Evolutionary conservation across 2,888 invertebrate genomes (phyloP).

Genomic region (Aromia moschata): DNA sequence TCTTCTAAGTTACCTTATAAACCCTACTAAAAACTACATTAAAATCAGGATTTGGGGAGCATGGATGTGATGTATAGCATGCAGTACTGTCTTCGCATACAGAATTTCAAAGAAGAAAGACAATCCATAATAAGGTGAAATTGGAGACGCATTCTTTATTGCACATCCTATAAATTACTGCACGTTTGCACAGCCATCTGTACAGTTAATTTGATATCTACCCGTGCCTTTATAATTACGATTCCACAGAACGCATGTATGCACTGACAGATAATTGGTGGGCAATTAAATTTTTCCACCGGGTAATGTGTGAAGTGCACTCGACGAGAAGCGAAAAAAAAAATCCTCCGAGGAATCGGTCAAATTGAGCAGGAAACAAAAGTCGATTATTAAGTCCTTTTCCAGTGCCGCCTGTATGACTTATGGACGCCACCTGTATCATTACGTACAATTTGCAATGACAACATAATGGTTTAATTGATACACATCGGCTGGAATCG

Average conservation of each 20-base stretch:
- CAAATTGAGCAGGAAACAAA: constrained; percentile 43
- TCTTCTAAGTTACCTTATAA: too few relatives aligned
- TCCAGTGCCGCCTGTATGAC: constrained; percentile 32
- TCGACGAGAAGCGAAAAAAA: not conserved
- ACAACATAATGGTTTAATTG: constrained; percentile 61
- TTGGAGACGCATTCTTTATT: too few relatives aligned
- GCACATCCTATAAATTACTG: too few relatives aligned
- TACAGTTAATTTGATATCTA: too few relatives aligned
- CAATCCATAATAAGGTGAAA: too few relatives aligned
- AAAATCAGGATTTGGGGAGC: too few relatives aligned
- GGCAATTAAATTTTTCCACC: constrained; percentile 18
- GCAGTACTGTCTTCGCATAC: too few relatives aligned
- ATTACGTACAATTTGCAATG: constrained; percentile 58
- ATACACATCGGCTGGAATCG: constrained; percentile 50
- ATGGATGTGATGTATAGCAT: too few relatives aligned
- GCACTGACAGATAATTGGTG: constrained; percentile 25
- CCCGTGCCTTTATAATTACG: not conserved
- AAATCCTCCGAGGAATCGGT: constrained; percentile 31
- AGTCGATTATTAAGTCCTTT: constrained; percentile 46
- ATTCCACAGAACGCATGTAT: not conserved
- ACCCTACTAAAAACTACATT: too few relatives aligned
- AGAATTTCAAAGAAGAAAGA: too few relatives aligned
- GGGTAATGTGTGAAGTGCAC: constrained; percentile 29
- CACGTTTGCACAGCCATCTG: too few relatives aligned
- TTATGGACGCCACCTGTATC: constrained; percentile 53